phyloP scores from a whole-genome alignment of 2,113 vertebrate genomes.

The Sphaerodactylus townsendi region DNA sequence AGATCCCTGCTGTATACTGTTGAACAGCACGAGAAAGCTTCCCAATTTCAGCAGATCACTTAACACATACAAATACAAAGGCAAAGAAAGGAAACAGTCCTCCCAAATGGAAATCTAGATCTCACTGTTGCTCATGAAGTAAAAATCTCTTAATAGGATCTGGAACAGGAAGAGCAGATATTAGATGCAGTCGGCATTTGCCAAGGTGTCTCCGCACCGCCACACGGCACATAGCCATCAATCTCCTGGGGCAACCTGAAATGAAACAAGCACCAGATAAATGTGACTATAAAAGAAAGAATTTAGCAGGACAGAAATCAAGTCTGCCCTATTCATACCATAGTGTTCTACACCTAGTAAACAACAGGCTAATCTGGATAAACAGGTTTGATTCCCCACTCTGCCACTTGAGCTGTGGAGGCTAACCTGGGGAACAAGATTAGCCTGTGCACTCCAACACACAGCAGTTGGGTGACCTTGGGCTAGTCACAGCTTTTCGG shows the following conservation, averaged over 20 bases:
- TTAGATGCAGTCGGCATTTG: slow-evolving; percentile 82
- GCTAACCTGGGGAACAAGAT: no score
- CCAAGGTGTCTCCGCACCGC: slow-evolving; percentile 82
- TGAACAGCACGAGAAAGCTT: neutral
- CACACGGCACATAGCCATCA: slow-evolving; percentile 88
- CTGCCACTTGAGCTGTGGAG: no score
- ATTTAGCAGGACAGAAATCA: neutral
- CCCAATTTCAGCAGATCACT: neutral
- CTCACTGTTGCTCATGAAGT: slow-evolving; percentile 74
- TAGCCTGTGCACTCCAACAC: no score
- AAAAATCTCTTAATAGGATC: slow-evolving; percentile 85
- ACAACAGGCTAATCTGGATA: no score
- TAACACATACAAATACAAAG: neutral
- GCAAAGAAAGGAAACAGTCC: slow-evolving; percentile 21
- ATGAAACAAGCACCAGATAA: neutral
- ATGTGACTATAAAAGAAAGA: neutral
- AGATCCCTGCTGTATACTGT: no score
- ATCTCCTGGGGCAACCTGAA: slow-evolving; percentile 78
- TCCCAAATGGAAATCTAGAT: neutral
- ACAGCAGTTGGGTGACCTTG: no score
- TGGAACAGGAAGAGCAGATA: slow-evolving; percentile 84
- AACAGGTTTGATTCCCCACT: no score
- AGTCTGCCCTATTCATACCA: neutral
- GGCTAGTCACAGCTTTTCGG: no score
- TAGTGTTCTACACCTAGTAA: neutral